Base-by-base conservation (phyloP, 2,113 vertebrate genomes). In the zebrafish (Danio rerio) region DNA sequence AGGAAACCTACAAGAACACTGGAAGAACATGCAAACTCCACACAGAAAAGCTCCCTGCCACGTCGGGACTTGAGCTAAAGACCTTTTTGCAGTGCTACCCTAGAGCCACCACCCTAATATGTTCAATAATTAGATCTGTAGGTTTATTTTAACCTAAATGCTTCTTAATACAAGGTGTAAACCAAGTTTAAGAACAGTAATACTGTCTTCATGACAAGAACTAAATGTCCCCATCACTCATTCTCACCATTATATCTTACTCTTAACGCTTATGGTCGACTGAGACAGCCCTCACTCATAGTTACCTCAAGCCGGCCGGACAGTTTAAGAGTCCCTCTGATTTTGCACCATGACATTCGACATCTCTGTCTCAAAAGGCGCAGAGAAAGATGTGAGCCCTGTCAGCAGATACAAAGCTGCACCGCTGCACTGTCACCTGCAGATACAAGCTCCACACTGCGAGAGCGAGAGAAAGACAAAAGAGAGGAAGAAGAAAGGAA, bases 361-460 rank as follows among this genome's bases (percentile, higher is more conserved):
- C 5, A 11, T 62, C 56, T 55, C 43, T 62, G 5, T 76, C 40
- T 61, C 0, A 21, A 20, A n/a, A 61, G 4, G 40, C 20, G 61
- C 69, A 71, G 10, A 78, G 45, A 73, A 62, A 31, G 31, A 71
- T 66, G 13, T 42, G 16, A 53, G 47, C 77, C 31, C 15, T 78
- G 73, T 81, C 85, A 84, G 72, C 83, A 84, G 45, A 70, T 58
- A 55, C 75, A 80, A 42, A 72, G 50, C 75, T 59, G 53, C 73
- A 75, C 63, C 11, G 21, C 59, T 15, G 49, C 21, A 76, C 56
- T 84, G 68, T 84, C 78, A 81, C 83, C 80, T 85, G 73, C 77
- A 83, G 61, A 83, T 76, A 73, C 79, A 84, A 78, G 84, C n/a
- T 71, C 70, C 62, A 56, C 6, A 58, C 47, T 59, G 62, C 52